These are phyloP conservation scores for Drosophila picticornis DNA, from an alignment of 2,888 invertebrate genomes.

Conservation along the genomic window DNA sequence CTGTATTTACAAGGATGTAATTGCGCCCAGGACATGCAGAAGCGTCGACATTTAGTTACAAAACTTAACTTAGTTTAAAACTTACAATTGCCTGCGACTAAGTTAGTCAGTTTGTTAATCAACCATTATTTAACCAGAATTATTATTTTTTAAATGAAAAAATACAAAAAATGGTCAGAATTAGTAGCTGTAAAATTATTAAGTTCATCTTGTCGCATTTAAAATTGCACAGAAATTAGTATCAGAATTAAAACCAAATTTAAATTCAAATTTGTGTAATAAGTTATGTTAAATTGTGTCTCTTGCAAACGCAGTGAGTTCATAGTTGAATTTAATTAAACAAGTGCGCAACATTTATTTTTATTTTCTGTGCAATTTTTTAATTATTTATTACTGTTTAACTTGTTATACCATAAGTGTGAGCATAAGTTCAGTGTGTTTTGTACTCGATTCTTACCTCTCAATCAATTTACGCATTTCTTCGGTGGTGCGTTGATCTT, in stretches of 20 bases:
- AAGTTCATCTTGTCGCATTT: not conserved
- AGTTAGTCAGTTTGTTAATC: slow-evolving; percentile 54
- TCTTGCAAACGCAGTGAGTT: slow-evolving; percentile 2
- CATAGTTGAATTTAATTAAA: not conserved
- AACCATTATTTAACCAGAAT: slow-evolving; percentile 19
- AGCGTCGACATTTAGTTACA: slow-evolving; percentile 39
- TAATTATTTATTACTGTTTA: not conserved
- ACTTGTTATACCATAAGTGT: slow-evolving; percentile 14
- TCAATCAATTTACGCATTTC: slow-evolving; percentile 99
- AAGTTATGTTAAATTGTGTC: not conserved
- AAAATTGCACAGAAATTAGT: slow-evolving; percentile 47
- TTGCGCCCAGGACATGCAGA: slow-evolving; percentile 47
- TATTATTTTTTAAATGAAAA: slow-evolving; percentile 25
- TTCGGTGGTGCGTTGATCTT: slow-evolving; percentile 97
- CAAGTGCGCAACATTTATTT: not conserved
- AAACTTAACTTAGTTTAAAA: slow-evolving; percentile 48
- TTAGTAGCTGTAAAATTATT: slow-evolving; percentile 40
- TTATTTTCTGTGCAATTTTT: slow-evolving; percentile 48
- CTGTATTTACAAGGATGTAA: slow-evolving; percentile 22
- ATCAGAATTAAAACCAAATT: not conserved
- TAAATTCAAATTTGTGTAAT: not conserved
- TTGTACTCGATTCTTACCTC: slow-evolving; percentile 89
- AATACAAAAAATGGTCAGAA: slow-evolving; percentile 28
- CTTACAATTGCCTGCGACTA: slow-evolving; percentile 83
- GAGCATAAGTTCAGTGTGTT: slow-evolving; percentile 6